Evolutionary conservation across 2,888 invertebrate species (phyloP), one percentile per base, ranked within the genome.

Genomic region (Trypoxylon attenuatum): DNA sequence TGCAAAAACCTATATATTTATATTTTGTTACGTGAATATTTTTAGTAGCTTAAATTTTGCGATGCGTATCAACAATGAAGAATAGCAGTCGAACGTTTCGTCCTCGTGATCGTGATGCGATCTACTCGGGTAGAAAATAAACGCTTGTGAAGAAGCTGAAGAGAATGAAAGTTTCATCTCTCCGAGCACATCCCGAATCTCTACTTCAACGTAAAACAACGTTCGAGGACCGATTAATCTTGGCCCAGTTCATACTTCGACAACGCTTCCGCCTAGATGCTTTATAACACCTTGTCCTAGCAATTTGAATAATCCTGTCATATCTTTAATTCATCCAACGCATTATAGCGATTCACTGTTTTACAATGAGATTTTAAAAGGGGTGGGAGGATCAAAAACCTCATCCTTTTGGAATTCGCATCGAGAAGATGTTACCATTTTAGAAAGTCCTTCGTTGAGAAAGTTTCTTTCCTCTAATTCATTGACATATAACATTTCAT

Each of bases 11-110:
- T n/a, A n/a, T n/a, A n/a, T n/a, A n/a, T n/a, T 53, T 52, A 51
- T 54, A 29, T 53, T 22, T 16, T 10, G 58, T 67, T 73, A 62
- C 64, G 62, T 56, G 70, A 73, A 68, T 73, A 61, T 42, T 52
- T 56, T 51, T 56, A 58, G 52, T 55, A 27, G 56, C 42, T 42
- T 50, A 55, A 56, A 54, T 49, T 27, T 42, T 18, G 49, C 49
- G 63, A 63, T 63, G 50, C 25, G 38, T 67, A 64, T 67, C 59
- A 42, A 16, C 13, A 46, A 52, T 43, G 16, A 67, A n/a, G 13
- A 41, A 59, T 42, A 50, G 55, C 15, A 46, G 41, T 16, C 15
- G 1, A 41, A 47, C 55, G 29, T 39, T 16, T 46, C 38, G 46
- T 38, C 58, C 63, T 67, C 63, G 55, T 43, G 27, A 42, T 64